Evolutionary conservation across 1,140 invertebrate genomes (phyloP).

Genomic region (Xylocopa sonorina): DNA sequence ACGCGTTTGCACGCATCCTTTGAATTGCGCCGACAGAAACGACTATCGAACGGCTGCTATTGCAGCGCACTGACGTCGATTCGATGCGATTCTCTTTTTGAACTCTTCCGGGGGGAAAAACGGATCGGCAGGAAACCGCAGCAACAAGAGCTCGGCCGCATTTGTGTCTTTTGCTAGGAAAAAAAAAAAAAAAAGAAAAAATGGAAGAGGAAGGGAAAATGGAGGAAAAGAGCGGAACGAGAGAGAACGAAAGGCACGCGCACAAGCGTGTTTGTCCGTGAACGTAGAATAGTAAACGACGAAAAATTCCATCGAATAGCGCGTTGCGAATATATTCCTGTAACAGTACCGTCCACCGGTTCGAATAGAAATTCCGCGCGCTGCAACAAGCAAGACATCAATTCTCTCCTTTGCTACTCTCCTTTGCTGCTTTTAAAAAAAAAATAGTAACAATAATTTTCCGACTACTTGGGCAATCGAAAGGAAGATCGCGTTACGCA

Average conservation of each 20-base stretch:
- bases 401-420: too few species aligned
- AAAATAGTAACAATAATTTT: too few species aligned
- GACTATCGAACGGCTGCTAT: constrained; percentile 60
- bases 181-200: constrained; percentile 7
- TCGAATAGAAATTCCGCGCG: not conserved
- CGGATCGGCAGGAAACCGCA: constrained; percentile 27
- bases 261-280: constrained; percentile 21
- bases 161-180: constrained; percentile 16
- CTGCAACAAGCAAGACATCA: not conserved
- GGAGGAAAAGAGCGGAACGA: not conserved
- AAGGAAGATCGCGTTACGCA: too few species aligned
- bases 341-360: constrained; percentile 37
- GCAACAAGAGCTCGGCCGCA: constrained; percentile 22
- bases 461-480: too few species aligned
- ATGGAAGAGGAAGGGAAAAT: constrained; percentile 11
- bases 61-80: constrained; percentile 48
- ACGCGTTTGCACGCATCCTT: constrained; percentile 47
- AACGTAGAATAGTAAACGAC: constrained; percentile 35
- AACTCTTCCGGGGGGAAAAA: constrained; percentile 41
- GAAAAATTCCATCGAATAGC: constrained; percentile 49
- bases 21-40: constrained; percentile 44
- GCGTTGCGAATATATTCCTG: constrained; percentile 53
- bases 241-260: not conserved
- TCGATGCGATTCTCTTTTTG: constrained; percentile 60
- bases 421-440: not conserved